Evolutionary conservation across 2,888 invertebrate species (phyloP).

Genomic region (Drosophila ustulata): DNA sequence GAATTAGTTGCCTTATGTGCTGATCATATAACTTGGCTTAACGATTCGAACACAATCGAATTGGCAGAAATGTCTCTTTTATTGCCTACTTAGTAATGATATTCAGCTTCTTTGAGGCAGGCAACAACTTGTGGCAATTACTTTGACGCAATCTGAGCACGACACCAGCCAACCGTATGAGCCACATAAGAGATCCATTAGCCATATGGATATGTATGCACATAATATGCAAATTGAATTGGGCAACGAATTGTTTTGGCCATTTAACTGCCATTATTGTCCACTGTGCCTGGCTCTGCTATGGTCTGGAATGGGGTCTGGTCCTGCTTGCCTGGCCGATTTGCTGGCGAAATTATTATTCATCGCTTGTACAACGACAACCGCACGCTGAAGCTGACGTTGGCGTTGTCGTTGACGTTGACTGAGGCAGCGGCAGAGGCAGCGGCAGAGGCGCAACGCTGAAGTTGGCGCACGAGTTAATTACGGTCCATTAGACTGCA

Average conservation of each 20-base stretch:
- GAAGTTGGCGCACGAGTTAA: constrained; percentile 75
- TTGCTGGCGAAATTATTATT: constrained; percentile 73
- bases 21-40: constrained; percentile 18
- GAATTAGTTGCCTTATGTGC: not conserved
- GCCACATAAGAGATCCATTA: constrained; percentile 10
- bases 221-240: constrained; percentile 58
- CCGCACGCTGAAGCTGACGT: constrained; percentile 30
- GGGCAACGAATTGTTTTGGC: constrained; percentile 63
- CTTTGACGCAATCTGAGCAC: constrained; percentile 51
- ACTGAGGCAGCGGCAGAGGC: constrained; percentile 23
- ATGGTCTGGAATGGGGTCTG: constrained; percentile 1
- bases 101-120: constrained; percentile 16
- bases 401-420: constrained; percentile 17
- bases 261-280: constrained; percentile 71
- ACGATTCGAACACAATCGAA: constrained; percentile 37
- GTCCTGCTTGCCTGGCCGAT: constrained; percentile 31
- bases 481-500: constrained; percentile 82
- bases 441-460: constrained; percentile 35
- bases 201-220: constrained; percentile 30
- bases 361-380: constrained; percentile 71
- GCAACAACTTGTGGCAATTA: constrained; percentile 39
- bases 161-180: constrained; percentile 20
- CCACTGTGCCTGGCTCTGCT: constrained; percentile 60
- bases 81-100: constrained; percentile 17
- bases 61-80: constrained; percentile 36